These are phyloP conservation scores for Colletes collaris DNA, from an alignment of 2,888 invertebrate genomes.

Conservation along the genomic window DNA sequence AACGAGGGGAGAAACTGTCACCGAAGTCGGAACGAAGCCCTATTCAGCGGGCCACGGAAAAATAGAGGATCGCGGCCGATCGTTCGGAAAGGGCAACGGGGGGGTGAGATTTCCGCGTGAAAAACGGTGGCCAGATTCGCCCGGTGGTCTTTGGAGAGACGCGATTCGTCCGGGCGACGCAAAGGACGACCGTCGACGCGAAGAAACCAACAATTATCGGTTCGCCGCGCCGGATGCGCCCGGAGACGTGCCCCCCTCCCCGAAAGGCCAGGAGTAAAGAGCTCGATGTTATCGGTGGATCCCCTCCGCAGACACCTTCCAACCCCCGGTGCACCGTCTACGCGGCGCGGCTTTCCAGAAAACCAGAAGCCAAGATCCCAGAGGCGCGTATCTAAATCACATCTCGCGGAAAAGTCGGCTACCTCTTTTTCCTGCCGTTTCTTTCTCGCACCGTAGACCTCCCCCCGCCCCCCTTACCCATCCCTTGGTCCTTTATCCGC, in stretches of 20 bases:
- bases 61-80: neutral
- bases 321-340: constrained; percentile 17
- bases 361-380: constrained; percentile 38
- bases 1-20: too few species aligned
- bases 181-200: constrained; percentile 4
- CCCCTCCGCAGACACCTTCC: constrained; percentile 26
- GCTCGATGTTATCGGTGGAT: constrained; percentile 44
- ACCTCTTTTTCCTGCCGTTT: constrained; percentile 48
- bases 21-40: too few species aligned
- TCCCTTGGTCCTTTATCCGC: constrained; percentile 26
- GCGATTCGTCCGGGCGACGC: neutral
- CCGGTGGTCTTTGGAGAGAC: neutral
- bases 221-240: constrained; percentile 25
- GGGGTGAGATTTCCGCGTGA: constrained; percentile 38
- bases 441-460: constrained; percentile 10
- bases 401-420: constrained; percentile 69
- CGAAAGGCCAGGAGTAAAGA: constrained; percentile 35
- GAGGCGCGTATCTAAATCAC: constrained; percentile 74
- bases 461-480: too few species aligned
- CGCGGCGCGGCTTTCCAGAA: constrained; percentile 35
- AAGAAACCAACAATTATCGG: constrained; percentile 56
- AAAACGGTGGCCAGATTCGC: constrained; percentile 37
- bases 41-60: neutral
- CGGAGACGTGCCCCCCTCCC: constrained; percentile 28
- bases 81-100: neutral